Conservation (phyloP, 2,797 vertebrate genomes). For the Numenius phaeopus region DNA sequence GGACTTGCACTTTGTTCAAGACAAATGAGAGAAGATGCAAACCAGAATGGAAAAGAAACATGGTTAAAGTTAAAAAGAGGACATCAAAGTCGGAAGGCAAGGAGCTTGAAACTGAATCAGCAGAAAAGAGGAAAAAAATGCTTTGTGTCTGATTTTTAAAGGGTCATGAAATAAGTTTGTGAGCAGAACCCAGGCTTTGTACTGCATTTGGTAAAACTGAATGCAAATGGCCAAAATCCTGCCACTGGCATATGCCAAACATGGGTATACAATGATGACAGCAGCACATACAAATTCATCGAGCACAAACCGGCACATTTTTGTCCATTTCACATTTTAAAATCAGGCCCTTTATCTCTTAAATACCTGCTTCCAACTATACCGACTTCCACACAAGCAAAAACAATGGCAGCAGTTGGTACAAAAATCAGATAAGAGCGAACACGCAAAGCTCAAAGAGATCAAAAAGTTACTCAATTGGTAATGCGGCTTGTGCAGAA, state of each 20-base stretch:
- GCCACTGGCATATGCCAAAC: neutral
- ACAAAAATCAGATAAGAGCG: neutral
- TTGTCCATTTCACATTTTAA: neutral
- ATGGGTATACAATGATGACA: neutral
- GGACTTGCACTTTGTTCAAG: conserved; percentile 40
- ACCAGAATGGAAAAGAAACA: conserved; percentile 53
- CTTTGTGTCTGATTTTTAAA: conserved; percentile 28
- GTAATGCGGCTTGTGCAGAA: neutral
- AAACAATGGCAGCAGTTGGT: neutral
- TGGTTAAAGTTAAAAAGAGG: conserved; percentile 50
- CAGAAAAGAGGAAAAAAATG: conserved; percentile 20
- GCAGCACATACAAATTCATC: neutral
- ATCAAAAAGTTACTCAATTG: neutral
- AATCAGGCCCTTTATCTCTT: neutral
- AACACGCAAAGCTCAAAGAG: neutral
- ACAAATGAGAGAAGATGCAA: conserved; percentile 59
- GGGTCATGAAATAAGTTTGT: neutral
- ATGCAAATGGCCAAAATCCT: neutral
- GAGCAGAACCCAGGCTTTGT: neutral
- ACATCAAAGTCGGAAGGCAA: conserved; percentile 51
- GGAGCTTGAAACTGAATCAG: conserved; percentile 37
- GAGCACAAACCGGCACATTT: neutral
- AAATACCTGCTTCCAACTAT: neutral
- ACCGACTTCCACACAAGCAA: neutral
- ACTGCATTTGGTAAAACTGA: neutral